Evolutionary conservation across 1,140 invertebrate genomes (phyloP), one percentile per base, ranked within the genome.

Genomic region (Grapholita molesta): DNA sequence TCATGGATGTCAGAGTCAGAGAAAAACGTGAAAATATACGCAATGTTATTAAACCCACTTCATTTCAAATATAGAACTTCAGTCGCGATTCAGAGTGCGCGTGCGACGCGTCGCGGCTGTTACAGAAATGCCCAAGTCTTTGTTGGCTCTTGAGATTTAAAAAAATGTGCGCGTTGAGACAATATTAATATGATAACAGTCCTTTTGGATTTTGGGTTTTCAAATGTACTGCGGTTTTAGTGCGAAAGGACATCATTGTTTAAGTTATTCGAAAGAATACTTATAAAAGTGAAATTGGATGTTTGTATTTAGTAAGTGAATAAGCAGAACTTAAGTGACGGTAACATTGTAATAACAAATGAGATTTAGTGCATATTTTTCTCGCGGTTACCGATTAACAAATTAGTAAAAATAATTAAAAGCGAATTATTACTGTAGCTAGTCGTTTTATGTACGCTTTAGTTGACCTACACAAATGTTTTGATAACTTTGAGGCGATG

Each of bases 61-160:
- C 76, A 81, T 86, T 79, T 86, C 85, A 87, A 87, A 89, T 86
- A 84, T 89, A 91, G 89, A 88, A 80, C 82, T 84, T 80, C 85
- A 88, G 85, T 88, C 81, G 77, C 73, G 76, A 71, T 78, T 79
- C 75, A 71, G 73, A 79, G 74, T 76, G 75, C 74, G 78, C 84
- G 86, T 80, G 79, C 75, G 82, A 67, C 72, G 74, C 75, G 74
- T 71, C 72, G 67, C 52, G 67, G 64, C 55, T 30, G 25, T 23
- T 30, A 61, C 55, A n/a, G 55, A 32, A 30, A 65, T 65, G 24
- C 32, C 25, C 24, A 61, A 61, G 25, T 61, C 15, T 61, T 28
- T 61, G 7, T 15, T 61, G n/a, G 25, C 11, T 30, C 55, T 30
- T 30, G 11, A 61, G n/a, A 30, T 57, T 55, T 61, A 18, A 28